Base-by-base conservation (phyloP, 2,113 vertebrate genomes). In the Silurus asotus region DNA sequence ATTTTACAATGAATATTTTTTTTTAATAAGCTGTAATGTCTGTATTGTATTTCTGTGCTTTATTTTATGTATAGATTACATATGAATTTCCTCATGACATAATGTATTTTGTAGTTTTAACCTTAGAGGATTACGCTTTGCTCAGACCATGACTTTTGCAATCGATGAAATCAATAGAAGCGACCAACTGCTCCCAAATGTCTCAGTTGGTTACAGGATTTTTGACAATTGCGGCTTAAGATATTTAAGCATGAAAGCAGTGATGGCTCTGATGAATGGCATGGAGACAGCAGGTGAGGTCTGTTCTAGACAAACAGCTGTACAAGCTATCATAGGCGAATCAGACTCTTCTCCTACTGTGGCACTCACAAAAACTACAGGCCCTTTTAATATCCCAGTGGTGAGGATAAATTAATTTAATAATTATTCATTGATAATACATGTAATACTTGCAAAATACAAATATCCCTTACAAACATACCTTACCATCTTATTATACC, bases 201-300 rank as follows among this genome's bases (percentile, higher is more conserved):
- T 94, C 45, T 90, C 92, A 45, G 86, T 95, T 23, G 94, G 94
- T 37, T 95, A 95, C 82, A 92, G 91, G 53, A 93, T 79, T 88
- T 95, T 94, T 87, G 94, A 95, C 88, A 94, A 91, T 70, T 95
- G 95, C 88, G 92, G 91, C 37, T 94, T 93, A n/a, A 94, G 93
- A 10, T 76, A 93, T 20, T 90, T 91, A 23, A 93, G 94, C 9
- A 79, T 79, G 76, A 79, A 79, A 8, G 55, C 76, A 48, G 91
- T 92, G 1, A 84, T 90, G 70, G 90, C 91, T 25, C 76, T 95
- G 9, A 89, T 95, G 89, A 95, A 94, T 23, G 90, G 92, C 5
- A 85, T 89, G 67, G 92, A 91, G 1, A 89, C 25, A 48, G 23
- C 53, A 9, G 84, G 79, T 15, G 82, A 90, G 51, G 82, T 53